A percentile compares a stretch with the other conserved stretches of the same genome.
Evolutionary conservation across 2,113 vertebrate species (phyloP).

Genomic region (Manacus vitellinus): DNA sequence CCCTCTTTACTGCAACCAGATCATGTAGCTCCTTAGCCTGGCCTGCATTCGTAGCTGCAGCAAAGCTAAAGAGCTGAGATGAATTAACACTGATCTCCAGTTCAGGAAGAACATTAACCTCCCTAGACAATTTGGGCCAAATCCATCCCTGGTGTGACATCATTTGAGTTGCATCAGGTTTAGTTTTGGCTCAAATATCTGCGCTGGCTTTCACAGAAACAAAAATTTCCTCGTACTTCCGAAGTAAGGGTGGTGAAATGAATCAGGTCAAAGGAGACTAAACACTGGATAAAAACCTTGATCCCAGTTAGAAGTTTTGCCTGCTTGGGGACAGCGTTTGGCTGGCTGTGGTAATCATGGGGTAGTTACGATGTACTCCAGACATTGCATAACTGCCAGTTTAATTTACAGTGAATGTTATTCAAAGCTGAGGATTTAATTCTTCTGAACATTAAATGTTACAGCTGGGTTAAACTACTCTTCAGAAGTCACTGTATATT

Average conservation of each 20-base stretch:
- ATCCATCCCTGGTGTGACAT: not conserved
- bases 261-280: constrained; percentile 23
- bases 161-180: not conserved
- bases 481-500: not conserved
- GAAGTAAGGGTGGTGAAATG: not conserved
- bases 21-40: not conserved
- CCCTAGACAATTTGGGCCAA: not conserved
- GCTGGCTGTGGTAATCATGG: not conserved
- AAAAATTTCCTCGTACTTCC: not conserved
- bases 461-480: not conserved
- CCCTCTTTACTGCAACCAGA: not conserved
- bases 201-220: not conserved
- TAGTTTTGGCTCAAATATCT: constrained; percentile 6
- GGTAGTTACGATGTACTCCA: not conserved
- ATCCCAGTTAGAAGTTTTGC: constrained; percentile 22
- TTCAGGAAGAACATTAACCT: not conserved
- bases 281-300: constrained; percentile 16
- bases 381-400: not conserved
- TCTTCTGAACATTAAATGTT: constrained; percentile 8
- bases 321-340: not conserved
- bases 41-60: not conserved
- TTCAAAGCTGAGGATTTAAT: constrained; percentile 9
- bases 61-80: not conserved
- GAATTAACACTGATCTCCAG: not conserved
- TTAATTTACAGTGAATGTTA: not conserved